These are phyloP conservation scores for Eilema caniola DNA, from an alignment of 2,888 invertebrate species.

Conservation along the genomic window DNA sequence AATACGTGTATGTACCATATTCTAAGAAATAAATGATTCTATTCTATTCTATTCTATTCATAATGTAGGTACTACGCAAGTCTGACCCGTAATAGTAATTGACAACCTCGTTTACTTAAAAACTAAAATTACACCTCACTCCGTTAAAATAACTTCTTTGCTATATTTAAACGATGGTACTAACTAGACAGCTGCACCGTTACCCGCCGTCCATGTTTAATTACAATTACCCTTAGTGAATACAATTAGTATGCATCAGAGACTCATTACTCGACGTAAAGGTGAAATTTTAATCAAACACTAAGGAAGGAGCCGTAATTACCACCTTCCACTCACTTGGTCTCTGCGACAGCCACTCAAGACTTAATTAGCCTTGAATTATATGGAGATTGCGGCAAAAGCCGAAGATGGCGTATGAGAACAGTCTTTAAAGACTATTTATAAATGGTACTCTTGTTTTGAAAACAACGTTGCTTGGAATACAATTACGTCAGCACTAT, in stretches of 20 bases:
- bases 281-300: slow-evolving; percentile 79
- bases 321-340: slow-evolving; percentile 73
- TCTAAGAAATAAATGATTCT: no score
- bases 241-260: slow-evolving; percentile 77
- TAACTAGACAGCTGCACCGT: slow-evolving; percentile 19
- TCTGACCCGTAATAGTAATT: not conserved
- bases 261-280: slow-evolving; percentile 64
- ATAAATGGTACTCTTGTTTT: not conserved
- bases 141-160: not conserved
- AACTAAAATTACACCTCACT: not conserved
- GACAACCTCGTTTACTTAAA: not conserved
- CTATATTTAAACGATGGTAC: not conserved
- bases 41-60: no score
- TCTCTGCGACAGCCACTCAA: slow-evolving; percentile 70
- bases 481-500: not conserved
- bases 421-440: slow-evolving; percentile 17
- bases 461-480: not conserved
- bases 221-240: slow-evolving; percentile 59
- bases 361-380: slow-evolving; percentile 77
- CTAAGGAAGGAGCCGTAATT: slow-evolving; percentile 72
- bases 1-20: no score
- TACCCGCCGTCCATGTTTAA: slow-evolving; percentile 47
- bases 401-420: slow-evolving; percentile 31
- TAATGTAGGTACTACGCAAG: not conserved
- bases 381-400: slow-evolving; percentile 58